These are phyloP conservation scores for Astreopora myriophthalma DNA, from an alignment of 64 coral and sea anemone genomes.

Conservation along the genomic window DNA sequence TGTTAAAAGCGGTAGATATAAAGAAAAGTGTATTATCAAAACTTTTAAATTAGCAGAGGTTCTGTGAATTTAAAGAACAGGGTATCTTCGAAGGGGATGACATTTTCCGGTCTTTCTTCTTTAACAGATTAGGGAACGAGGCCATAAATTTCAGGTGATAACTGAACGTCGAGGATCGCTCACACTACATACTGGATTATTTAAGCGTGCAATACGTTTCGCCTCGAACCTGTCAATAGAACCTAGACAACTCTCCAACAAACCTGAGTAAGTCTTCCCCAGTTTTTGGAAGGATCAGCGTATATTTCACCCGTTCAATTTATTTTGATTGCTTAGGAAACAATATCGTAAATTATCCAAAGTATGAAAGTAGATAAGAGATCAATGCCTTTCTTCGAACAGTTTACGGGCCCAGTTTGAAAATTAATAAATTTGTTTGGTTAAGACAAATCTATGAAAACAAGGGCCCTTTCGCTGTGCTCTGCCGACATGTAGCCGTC, in stretches of 20 bases:
- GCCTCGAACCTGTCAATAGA: no score
- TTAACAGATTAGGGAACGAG: no score
- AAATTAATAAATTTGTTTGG: slow-evolving; percentile 6
- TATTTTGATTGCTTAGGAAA: no score
- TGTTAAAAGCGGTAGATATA: slow-evolving; percentile 7
- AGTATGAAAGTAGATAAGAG: not conserved
- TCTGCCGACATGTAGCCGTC: not conserved
- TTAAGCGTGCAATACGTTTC: no score
- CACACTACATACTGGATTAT: no score
- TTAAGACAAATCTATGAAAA: not conserved
- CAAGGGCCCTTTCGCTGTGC: not conserved
- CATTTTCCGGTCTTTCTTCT: not conserved
- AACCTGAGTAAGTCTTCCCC: no score
- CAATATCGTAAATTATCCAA: no score
- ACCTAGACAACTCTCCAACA: no score
- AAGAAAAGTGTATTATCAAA: slow-evolving; percentile 18
- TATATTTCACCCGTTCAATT: no score
- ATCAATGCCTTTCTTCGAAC: not conserved
- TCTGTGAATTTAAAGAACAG: not conserved
- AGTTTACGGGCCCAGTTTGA: not conserved
- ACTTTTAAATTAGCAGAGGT: not conserved
- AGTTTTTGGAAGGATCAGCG: not conserved
- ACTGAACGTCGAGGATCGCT: no score
- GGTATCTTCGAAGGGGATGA: not conserved
- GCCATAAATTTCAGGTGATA: no score